A percentile compares a stretch with the other conserved stretches of the same genome.
Conservation (phyloP, 2,113 vertebrate genomes). For the Strix aluco region DNA sequence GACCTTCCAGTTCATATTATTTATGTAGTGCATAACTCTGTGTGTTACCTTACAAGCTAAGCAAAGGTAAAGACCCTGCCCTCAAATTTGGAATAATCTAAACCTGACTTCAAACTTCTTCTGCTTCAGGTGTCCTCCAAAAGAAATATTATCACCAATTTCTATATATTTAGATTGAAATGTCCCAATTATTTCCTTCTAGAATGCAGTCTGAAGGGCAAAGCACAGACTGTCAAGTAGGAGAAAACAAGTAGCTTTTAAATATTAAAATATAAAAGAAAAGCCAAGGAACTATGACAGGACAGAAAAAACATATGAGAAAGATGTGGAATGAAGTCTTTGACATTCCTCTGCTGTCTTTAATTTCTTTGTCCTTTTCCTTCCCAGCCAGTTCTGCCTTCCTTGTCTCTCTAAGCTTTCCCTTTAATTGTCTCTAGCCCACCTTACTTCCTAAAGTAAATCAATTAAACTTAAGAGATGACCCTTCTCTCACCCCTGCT, state of each 20-base stretch:
- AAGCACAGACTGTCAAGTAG: neutral
- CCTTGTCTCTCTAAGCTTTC: neutral
- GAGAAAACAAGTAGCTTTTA: neutral
- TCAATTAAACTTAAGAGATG: neutral
- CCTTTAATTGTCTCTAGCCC: neutral
- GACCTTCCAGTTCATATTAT: neutral
- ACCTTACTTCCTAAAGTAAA: neutral
- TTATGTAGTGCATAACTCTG: neutral
- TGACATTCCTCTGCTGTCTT: neutral
- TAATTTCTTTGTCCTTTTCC: neutral
- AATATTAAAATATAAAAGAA: neutral
- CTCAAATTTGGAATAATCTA: neutral
- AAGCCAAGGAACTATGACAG: neutral
- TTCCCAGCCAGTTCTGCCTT: neutral
- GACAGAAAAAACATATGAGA: neutral
- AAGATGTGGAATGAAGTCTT: neutral
- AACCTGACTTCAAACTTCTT: neutral
- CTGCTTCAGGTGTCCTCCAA: neutral
- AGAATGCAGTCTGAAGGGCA: neutral
- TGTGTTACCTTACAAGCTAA: neutral
- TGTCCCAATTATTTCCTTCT: neutral
- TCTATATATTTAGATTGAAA: neutral
- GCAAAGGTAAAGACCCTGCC: neutral
- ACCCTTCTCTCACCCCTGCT: fast-evolving
- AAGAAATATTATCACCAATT: neutral